phyloP scores from a whole-genome alignment of 2,113 vertebrate species.

The Cinclus mexicanus region DNA sequence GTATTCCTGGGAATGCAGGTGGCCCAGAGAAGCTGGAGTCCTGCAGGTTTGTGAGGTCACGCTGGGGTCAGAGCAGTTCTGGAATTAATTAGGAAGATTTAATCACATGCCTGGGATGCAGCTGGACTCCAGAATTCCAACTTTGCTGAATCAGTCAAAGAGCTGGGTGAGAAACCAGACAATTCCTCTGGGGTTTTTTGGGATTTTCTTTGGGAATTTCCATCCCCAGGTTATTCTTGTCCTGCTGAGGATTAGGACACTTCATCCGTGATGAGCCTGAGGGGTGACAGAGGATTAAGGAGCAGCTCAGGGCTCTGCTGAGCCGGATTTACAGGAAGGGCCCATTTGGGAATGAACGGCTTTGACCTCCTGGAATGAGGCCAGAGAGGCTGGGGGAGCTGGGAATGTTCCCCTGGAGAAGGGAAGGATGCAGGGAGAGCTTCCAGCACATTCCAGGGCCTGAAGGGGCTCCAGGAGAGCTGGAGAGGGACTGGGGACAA shows the following conservation, averaged over 20 bases:
- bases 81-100: neutral
- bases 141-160: neutral
- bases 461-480: neutral
- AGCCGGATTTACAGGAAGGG: neutral
- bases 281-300: neutral
- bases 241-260: neutral
- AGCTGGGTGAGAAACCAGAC: neutral
- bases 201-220: neutral
- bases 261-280: neutral
- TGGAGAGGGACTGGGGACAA: neutral
- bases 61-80: neutral
- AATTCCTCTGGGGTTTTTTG: neutral
- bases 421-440: neutral
- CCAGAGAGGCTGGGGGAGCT: neutral
- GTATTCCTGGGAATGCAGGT: accelerated
- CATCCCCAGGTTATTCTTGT: neutral
- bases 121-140: neutral
- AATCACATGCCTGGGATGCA: neutral
- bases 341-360: neutral
- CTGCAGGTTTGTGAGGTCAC: neutral
- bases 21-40: accelerated
- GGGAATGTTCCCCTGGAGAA: neutral
- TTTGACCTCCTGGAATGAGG: neutral
- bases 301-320: neutral
- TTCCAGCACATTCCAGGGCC: too few relatives aligned